A percentile compares a stretch with the other conserved stretches of the same genome.
phyloP scores from a whole-genome alignment of 2,113 vertebrate species.

The Psettodes erumei region DNA sequence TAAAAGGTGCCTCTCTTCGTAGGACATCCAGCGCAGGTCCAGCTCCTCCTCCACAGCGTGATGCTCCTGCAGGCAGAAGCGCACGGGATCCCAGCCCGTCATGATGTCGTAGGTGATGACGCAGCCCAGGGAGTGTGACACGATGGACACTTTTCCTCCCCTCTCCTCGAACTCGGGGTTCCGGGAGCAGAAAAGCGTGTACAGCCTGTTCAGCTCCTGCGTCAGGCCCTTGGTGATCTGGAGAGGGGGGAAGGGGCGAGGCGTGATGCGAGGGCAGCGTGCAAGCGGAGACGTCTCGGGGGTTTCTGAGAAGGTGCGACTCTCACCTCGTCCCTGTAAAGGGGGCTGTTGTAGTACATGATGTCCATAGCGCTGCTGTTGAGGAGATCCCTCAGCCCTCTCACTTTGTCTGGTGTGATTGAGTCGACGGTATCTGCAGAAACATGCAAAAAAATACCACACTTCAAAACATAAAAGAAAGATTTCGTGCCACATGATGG shows the following conservation, averaged over 20 bases:
- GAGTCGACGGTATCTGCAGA: constrained; percentile 94
- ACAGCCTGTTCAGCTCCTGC: constrained; percentile 94
- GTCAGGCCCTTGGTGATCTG: constrained; percentile 97
- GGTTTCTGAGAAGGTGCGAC: background rate
- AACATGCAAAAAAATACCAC: constrained; percentile 15
- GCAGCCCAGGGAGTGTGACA: constrained; percentile 97
- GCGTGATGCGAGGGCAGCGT: background rate
- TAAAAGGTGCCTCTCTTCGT: constrained; percentile 88
- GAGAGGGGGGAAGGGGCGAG: background rate
- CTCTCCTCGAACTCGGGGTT: constrained; percentile 94
- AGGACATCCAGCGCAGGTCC: constrained; percentile 88
- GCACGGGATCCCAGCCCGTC: constrained; percentile 96
- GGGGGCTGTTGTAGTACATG: constrained; percentile 99
- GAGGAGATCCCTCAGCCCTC: constrained; percentile 94
- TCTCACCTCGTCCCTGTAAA: constrained; percentile 94
- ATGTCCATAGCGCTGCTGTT: constrained; percentile 99
- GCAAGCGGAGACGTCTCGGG: background rate
- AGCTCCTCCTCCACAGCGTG: constrained; percentile 87
- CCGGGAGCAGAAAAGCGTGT: constrained; percentile 95
- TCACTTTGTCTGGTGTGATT: constrained; percentile 98
- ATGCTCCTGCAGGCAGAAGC: constrained; percentile 92
- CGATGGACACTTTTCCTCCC: constrained; percentile 96
- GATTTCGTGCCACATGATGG: background rate
- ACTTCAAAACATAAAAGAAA: background rate
- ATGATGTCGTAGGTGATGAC: constrained; percentile 99